Base-by-base conservation (phyloP, 2,797 vertebrate species). In the Amazona ochrocephala region DNA sequence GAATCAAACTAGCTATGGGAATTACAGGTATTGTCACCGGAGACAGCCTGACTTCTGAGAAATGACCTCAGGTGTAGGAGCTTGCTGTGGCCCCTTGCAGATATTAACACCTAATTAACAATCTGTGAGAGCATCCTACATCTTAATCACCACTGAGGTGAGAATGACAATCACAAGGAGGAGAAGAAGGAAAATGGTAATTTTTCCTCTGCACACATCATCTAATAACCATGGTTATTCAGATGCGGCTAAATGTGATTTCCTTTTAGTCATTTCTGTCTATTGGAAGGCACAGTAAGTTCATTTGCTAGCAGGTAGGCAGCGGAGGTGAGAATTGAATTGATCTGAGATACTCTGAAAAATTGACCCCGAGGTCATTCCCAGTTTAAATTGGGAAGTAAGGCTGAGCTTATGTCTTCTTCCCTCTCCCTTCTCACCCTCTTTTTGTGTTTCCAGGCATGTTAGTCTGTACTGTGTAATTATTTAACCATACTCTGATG, bases 61-160 rank as follows among this genome's bases (percentile, higher is more conserved):
- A 93, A 92, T 89, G 96, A 97, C 97, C 96, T 93, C 89, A 96
- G 96, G 96, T 97, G 96, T 94, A 96, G 94, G 80, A 95, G 86
- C 91, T 87, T 90, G 89, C 95, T 84, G 91, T 95, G 97, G 89
- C 95, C 87, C 87, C 93, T 94, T 95, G 84, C 94, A 91, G 94
- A 95, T 96, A 96, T 96, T 97, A 97, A 96, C 94, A 96, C 86
- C 96, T 97, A 96, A 97, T 97, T 97, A 97, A 95, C 84, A 95
- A 95, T 95, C 80, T 80, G 85, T 30, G 18, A 94, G 78, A 73
- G 51, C 87, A 91, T 93, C 93, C 86, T 96, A 80, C 93, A 89
- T 95, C 90, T 94, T 96, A 95, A 95, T 96, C 93, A 90, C 79
- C 77, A 64, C 70, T 77, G 93, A 95, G 93, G 91, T 91, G 92